phyloP scores from a whole-genome alignment of 2,888 invertebrate species.

The Agrilus mali region DNA sequence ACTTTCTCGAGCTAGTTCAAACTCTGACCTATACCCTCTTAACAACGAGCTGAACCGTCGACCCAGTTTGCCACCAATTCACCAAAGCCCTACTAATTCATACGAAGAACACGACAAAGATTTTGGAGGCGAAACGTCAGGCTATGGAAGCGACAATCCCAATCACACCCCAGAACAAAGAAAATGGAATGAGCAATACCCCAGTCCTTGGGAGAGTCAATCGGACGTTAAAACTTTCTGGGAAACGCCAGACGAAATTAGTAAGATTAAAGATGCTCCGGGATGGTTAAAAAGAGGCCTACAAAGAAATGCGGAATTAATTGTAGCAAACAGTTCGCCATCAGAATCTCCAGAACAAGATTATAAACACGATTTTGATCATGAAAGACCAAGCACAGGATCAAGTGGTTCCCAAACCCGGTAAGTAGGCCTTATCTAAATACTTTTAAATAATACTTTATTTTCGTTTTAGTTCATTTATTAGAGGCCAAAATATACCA shows the following conservation, averaged over 20 bases:
- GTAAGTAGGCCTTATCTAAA: constrained; percentile 12
- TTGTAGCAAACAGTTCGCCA: constrained; percentile 34
- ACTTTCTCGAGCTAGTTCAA: constrained; percentile 11
- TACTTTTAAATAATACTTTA: constrained; percentile 3
- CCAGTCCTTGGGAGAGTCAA: constrained; percentile 26
- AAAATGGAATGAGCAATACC: constrained; percentile 20
- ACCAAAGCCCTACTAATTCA: constrained; percentile 24
- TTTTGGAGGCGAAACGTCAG: constrained; percentile 64
- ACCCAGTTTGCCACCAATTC: constrained; percentile 30
- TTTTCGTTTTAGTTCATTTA: constrained; percentile 42
- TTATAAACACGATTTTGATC: constrained; percentile 17
- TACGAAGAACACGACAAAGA: constrained; percentile 34
- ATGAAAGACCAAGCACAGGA: constrained; percentile 30
- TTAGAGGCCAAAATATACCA: constrained; percentile 78
- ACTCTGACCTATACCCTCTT: constrained; percentile 17
- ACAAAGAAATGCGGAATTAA: constrained; percentile 36
- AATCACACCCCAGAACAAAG: constrained; percentile 33
- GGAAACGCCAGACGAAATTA: constrained; percentile 38
- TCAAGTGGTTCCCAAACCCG: constrained; percentile 23
- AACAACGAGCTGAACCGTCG: constrained; percentile 18
- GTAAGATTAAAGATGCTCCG: constrained; percentile 27
- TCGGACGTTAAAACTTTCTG: constrained; percentile 48
- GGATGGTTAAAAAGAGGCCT: constrained; percentile 42
- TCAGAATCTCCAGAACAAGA: constrained; percentile 33
- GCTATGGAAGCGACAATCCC: constrained; percentile 68